Evolutionary conservation across 2,797 vertebrate species (phyloP).

Genomic region (Brachyrhaphis roseni): DNA sequence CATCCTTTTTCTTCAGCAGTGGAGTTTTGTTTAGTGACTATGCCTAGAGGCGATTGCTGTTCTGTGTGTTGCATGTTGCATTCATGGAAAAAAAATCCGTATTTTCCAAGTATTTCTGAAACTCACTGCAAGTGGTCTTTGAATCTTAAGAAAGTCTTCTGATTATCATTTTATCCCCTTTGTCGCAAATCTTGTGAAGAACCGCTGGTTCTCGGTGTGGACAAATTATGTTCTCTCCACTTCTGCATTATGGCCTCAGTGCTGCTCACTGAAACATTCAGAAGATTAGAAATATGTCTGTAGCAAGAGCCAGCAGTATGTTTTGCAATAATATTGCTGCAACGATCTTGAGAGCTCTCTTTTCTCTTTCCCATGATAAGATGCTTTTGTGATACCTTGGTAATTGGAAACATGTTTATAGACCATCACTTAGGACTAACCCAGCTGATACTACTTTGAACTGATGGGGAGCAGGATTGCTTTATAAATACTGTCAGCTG

Average conservation of each 20-base stretch:
- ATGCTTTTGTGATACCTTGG: neutral
- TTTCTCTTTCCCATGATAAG: neutral
- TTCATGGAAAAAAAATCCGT: neutral
- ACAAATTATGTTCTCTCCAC: neutral
- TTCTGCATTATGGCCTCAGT: neutral
- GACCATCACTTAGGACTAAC: neutral
- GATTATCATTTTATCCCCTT: neutral
- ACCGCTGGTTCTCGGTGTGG: neutral
- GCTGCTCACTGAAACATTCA: neutral
- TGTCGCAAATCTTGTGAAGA: neutral
- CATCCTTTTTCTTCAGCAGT: neutral
- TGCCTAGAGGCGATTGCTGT: neutral
- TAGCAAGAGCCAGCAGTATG: neutral
- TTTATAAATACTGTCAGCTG: neutral
- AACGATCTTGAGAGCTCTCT: neutral
- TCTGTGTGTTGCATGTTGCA: neutral
- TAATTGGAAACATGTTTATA: constrained; percentile 3
- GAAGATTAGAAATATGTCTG: neutral
- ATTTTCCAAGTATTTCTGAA: neutral
- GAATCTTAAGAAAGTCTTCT: neutral
- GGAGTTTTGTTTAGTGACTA: neutral
- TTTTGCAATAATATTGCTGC: neutral
- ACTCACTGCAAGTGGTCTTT: neutral
- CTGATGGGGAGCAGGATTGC: neutral
- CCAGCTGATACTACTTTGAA: neutral